Evolutionary conservation across 1,140 invertebrate species (phyloP), one percentile per base, ranked within the genome.

Genomic region (Melipona quadrifasciata): DNA sequence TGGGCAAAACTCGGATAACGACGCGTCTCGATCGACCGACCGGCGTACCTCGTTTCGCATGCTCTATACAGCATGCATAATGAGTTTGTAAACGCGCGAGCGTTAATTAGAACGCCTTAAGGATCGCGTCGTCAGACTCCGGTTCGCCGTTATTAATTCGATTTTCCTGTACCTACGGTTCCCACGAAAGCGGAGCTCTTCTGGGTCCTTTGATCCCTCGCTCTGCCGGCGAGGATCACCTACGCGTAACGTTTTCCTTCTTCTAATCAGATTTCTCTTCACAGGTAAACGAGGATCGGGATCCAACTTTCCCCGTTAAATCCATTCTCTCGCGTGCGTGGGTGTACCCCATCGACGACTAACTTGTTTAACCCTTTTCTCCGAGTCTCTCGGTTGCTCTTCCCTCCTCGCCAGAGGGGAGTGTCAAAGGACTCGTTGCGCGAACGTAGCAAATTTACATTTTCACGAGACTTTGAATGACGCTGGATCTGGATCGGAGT

Each of bases 191-290:
- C 85, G 74, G 39, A 82, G 85, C 71, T n/a, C 39, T 39, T 39
- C 34, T 39, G 34, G 70, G 34, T 57, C 64, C 88, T 90, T 90
- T 89, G 89, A 90, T 89, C 88, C 78, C 39, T 47, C 39, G 39
- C 68, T 55, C 19, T 67, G 61, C 55, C 72, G 58, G 64, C 65
- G 39, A 64, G 82, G 53, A 89, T 80, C 77, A 81, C 78, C 65
- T 65, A 68, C 57, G 61, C 70, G 21, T 17, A 81, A 65, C 58
- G 80, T 74, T 85, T 80, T 74, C 80, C 80, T 78, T 73, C 82
- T 77, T 31, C 82, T 90, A 90, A 90, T 90, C 85, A 81, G 83
- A 55, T 90, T 90, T 90, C 78, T 61, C 34, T 47, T 47, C n/a
- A 65, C 57, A 70, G 73, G 70, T 87, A 90, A 90, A 86, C 85